Conservation (phyloP, 2,888 invertebrate species). For the Bugula neritina region DNA sequence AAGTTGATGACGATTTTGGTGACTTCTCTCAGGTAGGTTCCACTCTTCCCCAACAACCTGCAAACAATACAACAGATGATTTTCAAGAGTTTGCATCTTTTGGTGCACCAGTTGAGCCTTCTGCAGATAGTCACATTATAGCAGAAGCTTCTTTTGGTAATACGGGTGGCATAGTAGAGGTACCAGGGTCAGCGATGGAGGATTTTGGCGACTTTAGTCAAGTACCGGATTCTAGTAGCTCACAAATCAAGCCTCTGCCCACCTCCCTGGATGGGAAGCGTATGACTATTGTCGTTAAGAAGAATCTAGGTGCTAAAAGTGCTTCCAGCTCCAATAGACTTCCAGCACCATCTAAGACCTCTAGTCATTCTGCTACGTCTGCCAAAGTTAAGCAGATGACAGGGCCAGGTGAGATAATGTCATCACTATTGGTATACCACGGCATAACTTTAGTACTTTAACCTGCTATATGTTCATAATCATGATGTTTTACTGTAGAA, state of each 20-base stretch:
- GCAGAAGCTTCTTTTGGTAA: background rate
- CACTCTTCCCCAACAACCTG: background rate
- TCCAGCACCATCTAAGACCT: no score
- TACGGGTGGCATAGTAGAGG: background rate
- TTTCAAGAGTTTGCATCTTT: conserved; percentile 3
- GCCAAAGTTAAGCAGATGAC: no score
- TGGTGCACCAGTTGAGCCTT: background rate
- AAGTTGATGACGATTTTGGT: background rate
- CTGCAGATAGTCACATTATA: background rate
- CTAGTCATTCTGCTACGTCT: no score
- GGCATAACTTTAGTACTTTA: no score
- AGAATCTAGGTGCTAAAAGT: background rate
- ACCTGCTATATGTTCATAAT: no score
- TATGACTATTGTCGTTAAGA: conserved; percentile 20
- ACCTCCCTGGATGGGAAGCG: conserved; percentile 7
- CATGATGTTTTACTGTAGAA: no score
- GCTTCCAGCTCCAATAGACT: no score
- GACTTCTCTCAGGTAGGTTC: background rate
- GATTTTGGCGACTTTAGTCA: conserved; percentile 4
- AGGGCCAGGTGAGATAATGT: no score
- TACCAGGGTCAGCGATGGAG: background rate
- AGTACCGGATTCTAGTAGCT: background rate
- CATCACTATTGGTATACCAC: no score
- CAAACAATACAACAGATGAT: background rate
- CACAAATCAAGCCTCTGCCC: background rate